A percentile compares a stretch with the other conserved stretches of the same genome.
Conservation (phyloP, 2,113 vertebrate genomes). For the Atractosteus spatula region DNA sequence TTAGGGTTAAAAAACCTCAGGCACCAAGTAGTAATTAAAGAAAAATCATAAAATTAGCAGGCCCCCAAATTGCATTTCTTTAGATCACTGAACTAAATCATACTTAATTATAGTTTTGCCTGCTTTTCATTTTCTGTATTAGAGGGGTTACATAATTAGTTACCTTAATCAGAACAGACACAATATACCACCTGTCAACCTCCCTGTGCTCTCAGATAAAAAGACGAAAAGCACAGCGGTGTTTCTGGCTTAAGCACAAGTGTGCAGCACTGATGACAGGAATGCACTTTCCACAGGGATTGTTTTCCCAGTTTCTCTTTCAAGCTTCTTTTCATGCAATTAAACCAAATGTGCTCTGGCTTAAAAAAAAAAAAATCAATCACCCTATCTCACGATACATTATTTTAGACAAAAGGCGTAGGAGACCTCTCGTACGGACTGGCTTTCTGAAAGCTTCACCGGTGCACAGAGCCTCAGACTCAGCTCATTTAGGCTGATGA, state of each 20-base stretch:
- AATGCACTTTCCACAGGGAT: neutral
- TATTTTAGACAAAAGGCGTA: no score
- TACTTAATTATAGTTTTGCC: neutral
- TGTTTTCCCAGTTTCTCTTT: no score
- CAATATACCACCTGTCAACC: neutral
- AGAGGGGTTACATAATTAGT: slow-evolving; percentile 7
- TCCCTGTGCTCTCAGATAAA: neutral
- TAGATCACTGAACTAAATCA: slow-evolving; percentile 27
- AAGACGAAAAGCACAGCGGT: neutral
- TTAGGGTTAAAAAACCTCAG: slow-evolving; percentile 1
- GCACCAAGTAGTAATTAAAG: slow-evolving; percentile 18
- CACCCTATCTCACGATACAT: no score
- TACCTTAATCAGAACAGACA: slow-evolving; percentile 1
- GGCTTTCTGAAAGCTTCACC: no score
- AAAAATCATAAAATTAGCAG: slow-evolving; percentile 11
- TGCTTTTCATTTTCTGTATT: slow-evolving; percentile 8
- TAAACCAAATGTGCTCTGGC: no score
- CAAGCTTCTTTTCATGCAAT: no score
- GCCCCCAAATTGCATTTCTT: slow-evolving; percentile 12
- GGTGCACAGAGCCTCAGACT: no score
- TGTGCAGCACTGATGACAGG: neutral
- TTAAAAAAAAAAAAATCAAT: no score
- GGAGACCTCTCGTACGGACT: no score
- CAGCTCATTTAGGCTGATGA: no score
- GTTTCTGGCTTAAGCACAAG: neutral